Evolutionary conservation across 2,888 invertebrate species (phyloP).

Genomic region (Stenotaenia linearis): DNA sequence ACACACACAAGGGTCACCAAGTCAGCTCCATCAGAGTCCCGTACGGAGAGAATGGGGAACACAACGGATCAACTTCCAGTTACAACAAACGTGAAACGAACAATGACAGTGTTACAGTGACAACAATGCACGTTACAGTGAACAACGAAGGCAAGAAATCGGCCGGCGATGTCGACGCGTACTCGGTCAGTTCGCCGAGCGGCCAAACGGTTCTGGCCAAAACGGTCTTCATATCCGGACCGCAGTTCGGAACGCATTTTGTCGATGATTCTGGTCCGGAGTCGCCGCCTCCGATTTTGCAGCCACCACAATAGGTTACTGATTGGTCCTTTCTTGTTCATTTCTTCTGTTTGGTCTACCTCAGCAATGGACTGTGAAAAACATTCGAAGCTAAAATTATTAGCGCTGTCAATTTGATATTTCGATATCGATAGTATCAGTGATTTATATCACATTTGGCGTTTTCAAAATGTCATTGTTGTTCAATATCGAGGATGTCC

Average conservation of each 20-base stretch:
- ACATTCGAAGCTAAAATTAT: too few relatives aligned
- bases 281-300: conserved; percentile 31
- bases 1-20: neutral
- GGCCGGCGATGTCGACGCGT: neutral
- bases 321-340: neutral
- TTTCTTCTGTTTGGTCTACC: neutral
- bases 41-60: conserved; percentile 26
- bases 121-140: conserved; percentile 28
- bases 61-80: neutral
- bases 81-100: neutral
- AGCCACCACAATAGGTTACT: conserved; percentile 12
- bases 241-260: conserved; percentile 26
- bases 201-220: conserved; percentile 30
- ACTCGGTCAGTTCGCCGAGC: neutral
- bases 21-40: neutral
- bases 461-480: too few relatives aligned
- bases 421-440: too few relatives aligned
- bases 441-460: too few relatives aligned
- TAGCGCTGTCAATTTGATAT: too few relatives aligned
- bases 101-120: neutral
- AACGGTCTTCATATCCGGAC: conserved; percentile 35
- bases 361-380: neutral
- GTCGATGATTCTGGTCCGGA: conserved; percentile 20
- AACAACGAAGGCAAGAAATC: neutral
- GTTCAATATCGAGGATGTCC: too few relatives aligned